Evolutionary conservation across 2,113 vertebrate species (phyloP), one percentile per base, ranked within the genome.

Genomic region (Oncorhynchus gorbuscha): DNA sequence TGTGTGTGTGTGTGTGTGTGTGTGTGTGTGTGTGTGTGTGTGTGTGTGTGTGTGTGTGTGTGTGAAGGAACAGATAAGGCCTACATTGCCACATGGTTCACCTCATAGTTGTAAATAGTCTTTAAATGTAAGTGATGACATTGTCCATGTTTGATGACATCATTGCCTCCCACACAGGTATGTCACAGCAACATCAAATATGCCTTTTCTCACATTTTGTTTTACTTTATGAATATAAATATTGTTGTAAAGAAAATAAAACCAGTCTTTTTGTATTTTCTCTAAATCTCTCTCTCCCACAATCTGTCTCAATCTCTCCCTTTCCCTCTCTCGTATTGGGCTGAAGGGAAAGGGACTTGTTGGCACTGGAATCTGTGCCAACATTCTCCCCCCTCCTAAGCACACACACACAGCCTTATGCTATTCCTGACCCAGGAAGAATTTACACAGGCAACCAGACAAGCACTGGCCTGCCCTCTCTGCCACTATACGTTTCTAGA

Each of bases 151-250:
- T 71, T 83, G 62, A 72, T 78, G 39, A 74, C 79, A 71, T 70
- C 69, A 70, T 66, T 48, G 76, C 45, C 72, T 65, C 26, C 76
- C 59, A 45, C 24, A 45, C 49, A 78, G 76, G 83, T 72, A 77
- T 74, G 65, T 71, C 73, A 67, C 71, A 79, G 71, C 81, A 79
- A 51, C 61, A 59, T 77, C 72, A 12, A 75, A 58, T 72, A 74
- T 69, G 35, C 26, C 26, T 61, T 81, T 58, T 67, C 75, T 81
- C 71, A 79, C 79, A 76, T 83, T 85, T 81, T 67, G 65, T 82
- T 91, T 89, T 88, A 79, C 86, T 87, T 88, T 82, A 71, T 81
- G 76, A 84, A 87, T 89, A 91, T 90, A 90, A 91, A 88, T 74
- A 78, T 77, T 86, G 82, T 89, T 85, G 83, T 85, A 85, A 84